These are phyloP conservation scores for Oceanodroma tethys DNA, from an alignment of 2,113 vertebrate species.

Conservation along the genomic window DNA sequence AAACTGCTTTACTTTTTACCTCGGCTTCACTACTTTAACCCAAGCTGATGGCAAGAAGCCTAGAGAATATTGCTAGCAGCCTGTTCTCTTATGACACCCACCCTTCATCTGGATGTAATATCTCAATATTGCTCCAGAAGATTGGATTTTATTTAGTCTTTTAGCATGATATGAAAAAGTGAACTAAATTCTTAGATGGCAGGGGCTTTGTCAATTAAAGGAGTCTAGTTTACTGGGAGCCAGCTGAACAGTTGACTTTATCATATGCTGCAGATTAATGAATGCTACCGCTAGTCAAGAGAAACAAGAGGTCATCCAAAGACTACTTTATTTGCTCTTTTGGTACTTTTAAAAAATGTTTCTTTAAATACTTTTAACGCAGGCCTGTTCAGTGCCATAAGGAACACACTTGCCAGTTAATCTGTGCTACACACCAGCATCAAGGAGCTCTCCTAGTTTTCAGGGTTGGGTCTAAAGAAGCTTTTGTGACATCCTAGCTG, in stretches of 20 bases:
- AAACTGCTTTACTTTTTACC: slow-evolving; percentile 45
- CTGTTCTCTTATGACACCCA: slow-evolving; percentile 59
- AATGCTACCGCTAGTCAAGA: slow-evolving; percentile 60
- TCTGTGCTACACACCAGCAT: not conserved
- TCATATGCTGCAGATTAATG: slow-evolving; percentile 58
- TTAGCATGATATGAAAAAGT: slow-evolving; percentile 65
- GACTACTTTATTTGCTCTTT: slow-evolving; percentile 49
- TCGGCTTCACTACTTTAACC: slow-evolving; percentile 46
- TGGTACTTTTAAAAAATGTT: slow-evolving; percentile 7
- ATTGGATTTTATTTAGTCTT: slow-evolving; percentile 72
- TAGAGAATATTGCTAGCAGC: slow-evolving; percentile 71
- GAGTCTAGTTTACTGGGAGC: slow-evolving; percentile 18
- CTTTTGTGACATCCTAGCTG: not conserved
- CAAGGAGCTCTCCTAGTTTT: not conserved
- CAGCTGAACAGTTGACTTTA: slow-evolving; percentile 52
- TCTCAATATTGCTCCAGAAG: slow-evolving; percentile 72
- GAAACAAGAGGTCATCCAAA: slow-evolving; percentile 60
- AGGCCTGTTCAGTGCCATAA: not conserved
- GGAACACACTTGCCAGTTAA: not conserved
- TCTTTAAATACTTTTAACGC: not conserved
- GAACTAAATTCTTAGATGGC: slow-evolving; percentile 62
- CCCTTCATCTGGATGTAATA: slow-evolving; percentile 75
- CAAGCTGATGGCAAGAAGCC: slow-evolving; percentile 69
- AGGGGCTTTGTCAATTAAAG: slow-evolving; percentile 58
- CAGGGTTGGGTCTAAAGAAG: not conserved